phyloP scores from a whole-genome alignment of 1,140 invertebrate genomes.

The Panagrolaimus sp. region DNA sequence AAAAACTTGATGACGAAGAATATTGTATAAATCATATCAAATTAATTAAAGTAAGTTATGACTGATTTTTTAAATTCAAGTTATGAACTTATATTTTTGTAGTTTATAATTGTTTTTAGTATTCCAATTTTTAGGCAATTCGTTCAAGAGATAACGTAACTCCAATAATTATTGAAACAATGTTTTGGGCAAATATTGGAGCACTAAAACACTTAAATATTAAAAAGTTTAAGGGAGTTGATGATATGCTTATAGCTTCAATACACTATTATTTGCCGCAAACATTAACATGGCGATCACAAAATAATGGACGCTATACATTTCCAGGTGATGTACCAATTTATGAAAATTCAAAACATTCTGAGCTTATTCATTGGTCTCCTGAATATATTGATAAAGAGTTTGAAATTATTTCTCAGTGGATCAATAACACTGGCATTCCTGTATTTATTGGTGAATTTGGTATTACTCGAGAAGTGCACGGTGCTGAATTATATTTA shows the following conservation, averaged over 20 bases:
- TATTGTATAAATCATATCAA: background rate
- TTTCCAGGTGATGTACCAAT: background rate
- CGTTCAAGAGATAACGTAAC: background rate
- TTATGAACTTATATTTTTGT: no score
- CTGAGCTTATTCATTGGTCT: background rate
- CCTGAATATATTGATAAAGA: background rate
- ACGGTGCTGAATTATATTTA: background rate
- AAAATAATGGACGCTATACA: background rate
- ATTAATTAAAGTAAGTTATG: no score
- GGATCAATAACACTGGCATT: background rate
- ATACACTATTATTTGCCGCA: constrained; percentile 1
- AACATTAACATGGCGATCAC: background rate
- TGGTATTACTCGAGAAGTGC: background rate
- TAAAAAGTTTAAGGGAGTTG: background rate
- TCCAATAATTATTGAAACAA: constrained; percentile 2
- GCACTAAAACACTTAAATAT: background rate
- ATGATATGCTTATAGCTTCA: background rate
- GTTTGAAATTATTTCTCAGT: background rate
- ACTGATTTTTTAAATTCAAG: no score
- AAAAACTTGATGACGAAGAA: background rate
- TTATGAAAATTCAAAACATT: background rate
- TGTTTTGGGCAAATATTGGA: background rate
- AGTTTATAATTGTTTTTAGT: no score
- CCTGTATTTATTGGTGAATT: constrained; percentile 1
- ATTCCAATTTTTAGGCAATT: background rate